Conservation (phyloP, 1,140 invertebrate genomes). For the Stegodyphus mimosarum region DNA sequence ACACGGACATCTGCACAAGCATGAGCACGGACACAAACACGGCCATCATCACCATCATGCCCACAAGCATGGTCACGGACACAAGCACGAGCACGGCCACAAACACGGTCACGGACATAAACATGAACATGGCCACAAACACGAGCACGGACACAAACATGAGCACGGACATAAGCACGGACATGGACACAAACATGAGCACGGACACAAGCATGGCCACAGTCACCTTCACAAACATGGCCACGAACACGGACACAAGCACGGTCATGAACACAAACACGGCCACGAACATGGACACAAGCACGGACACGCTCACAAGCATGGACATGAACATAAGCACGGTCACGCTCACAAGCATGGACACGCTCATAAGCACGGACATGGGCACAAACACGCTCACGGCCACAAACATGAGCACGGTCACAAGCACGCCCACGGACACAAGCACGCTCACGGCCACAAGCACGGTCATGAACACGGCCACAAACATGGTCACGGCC, state of each 20-base stretch:
- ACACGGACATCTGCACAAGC: slow-evolving; percentile 37
- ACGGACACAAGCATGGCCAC: slow-evolving; percentile 41
- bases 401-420: slow-evolving; percentile 22
- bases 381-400: slow-evolving; percentile 21
- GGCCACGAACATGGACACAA: slow-evolving; percentile 35
- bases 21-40: slow-evolving; percentile 44
- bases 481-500: slow-evolving; percentile 1
- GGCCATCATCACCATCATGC: slow-evolving; percentile 36
- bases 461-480: background rate
- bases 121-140: slow-evolving; percentile 43
- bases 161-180: slow-evolving; percentile 39
- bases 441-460: background rate
- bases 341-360: slow-evolving; percentile 24
- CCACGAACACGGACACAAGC: slow-evolving; percentile 38
- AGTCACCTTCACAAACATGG: slow-evolving; percentile 30
- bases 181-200: slow-evolving; percentile 31
- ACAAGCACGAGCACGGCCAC: slow-evolving; percentile 42
- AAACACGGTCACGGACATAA: slow-evolving; percentile 50
- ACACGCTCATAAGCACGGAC: slow-evolving; percentile 29
- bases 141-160: slow-evolving; percentile 36
- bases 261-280: slow-evolving; percentile 34
- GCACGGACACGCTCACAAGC: slow-evolving; percentile 34
- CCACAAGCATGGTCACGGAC: slow-evolving; percentile 49
- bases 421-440: slow-evolving; percentile 6
- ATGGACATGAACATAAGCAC: slow-evolving; percentile 27